Percentiles rank a stretch among this genome's conserved stretches.
phyloP scores from a whole-genome alignment of 2,113 vertebrate species.

The Vidua chalybeata region DNA sequence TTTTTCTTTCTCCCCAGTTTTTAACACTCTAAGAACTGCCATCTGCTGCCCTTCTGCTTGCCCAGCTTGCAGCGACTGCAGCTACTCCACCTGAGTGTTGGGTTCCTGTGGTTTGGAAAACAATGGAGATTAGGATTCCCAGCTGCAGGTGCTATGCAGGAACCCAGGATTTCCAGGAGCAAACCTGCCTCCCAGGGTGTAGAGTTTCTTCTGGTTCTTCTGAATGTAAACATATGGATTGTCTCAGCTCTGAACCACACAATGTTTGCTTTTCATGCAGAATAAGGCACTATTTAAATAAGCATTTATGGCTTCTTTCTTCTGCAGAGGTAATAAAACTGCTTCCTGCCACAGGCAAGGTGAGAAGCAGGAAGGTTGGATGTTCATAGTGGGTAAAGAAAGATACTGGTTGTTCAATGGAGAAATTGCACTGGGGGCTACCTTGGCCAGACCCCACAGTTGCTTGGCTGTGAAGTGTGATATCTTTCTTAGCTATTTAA shows the following conservation, averaged over 20 bases:
- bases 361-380: background rate
- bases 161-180: background rate
- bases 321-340: background rate
- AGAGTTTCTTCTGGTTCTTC: background rate
- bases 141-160: background rate
- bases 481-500: background rate
- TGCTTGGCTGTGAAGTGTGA: accelerated
- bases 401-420: background rate
- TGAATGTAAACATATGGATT: background rate
- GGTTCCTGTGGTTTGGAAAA: background rate
- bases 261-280: background rate
- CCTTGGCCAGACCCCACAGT: background rate
- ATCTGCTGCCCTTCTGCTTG: background rate
- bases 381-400: background rate
- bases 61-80: background rate
- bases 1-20: background rate
- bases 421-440: background rate
- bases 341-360: background rate
- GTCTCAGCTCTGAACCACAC: background rate
- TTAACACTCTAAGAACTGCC: background rate
- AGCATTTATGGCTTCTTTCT: background rate
- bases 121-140: background rate
- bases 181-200: background rate
- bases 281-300: background rate
- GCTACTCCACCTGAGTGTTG: background rate